These are phyloP conservation scores for Telmatherina bonti DNA, from an alignment of 2,797 vertebrate genomes.

Conservation along the genomic window DNA sequence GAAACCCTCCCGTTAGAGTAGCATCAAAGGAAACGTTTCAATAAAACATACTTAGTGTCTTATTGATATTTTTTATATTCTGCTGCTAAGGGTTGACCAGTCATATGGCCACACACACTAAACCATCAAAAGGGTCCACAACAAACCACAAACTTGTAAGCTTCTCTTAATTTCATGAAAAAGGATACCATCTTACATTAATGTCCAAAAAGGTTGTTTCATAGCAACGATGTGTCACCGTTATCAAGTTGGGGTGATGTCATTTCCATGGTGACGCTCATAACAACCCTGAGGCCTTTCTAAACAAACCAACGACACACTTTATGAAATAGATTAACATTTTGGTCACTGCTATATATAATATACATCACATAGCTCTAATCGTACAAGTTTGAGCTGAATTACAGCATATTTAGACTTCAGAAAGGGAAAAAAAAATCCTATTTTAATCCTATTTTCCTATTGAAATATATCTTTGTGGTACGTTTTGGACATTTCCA, in stretches of 20 bases:
- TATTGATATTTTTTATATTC: conserved; percentile 2
- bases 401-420: not conserved
- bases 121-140: conserved; percentile 3
- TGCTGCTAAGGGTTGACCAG: not conserved
- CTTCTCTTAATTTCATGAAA: conserved; percentile 36
- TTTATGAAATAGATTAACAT: conserved; percentile 35
- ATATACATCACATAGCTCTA: conserved; percentile 24
- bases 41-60: conserved; percentile 32
- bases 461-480: not conserved
- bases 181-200: conserved; percentile 38
- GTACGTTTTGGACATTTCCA: not conserved
- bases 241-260: conserved; percentile 68
- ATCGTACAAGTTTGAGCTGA: conserved; percentile 7
- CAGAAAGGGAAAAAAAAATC: not conserved
- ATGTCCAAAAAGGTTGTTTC: conserved; percentile 40
- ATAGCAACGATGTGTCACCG: conserved; percentile 23
- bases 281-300: conserved; percentile 68
- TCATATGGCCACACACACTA: conserved; percentile 6
- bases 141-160: conserved; percentile 1
- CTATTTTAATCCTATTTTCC: not conserved
- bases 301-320: conserved; percentile 76
- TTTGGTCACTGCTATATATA: conserved; percentile 33
- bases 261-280: conserved; percentile 70
- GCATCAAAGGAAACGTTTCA: conserved; percentile 31
- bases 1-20: conserved; percentile 5